A percentile compares a stretch with the other conserved stretches of the same genome.
Conservation (phyloP, 1,140 invertebrate species). For the Elymnias hypermnestra region DNA sequence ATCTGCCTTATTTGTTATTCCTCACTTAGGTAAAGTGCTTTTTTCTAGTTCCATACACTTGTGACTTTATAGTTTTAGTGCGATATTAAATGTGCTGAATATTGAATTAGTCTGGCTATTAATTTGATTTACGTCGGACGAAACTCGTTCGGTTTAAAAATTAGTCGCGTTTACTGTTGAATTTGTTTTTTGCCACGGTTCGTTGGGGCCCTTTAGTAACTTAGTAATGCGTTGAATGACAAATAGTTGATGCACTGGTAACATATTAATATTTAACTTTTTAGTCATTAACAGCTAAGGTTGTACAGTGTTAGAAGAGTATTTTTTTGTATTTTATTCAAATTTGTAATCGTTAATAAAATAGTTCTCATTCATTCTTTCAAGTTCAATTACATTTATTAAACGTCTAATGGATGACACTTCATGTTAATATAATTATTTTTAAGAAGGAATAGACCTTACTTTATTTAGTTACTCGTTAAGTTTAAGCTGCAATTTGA, state of each 20-base stretch:
- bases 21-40: slow-evolving; percentile 39
- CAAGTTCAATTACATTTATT: too few relatives aligned
- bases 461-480: too few relatives aligned
- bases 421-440: too few relatives aligned
- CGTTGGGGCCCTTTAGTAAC: not conserved
- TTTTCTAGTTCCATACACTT: slow-evolving; percentile 37
- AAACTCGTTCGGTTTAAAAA: not conserved
- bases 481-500: too few relatives aligned
- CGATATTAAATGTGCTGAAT: slow-evolving; percentile 17
- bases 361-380: too few relatives aligned
- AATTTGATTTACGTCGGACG: slow-evolving; percentile 9
- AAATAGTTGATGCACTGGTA: not conserved
- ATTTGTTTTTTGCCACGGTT: not conserved
- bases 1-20: slow-evolving; percentile 31
- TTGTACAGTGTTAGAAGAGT: too few relatives aligned
- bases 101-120: slow-evolving; percentile 13
- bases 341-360: too few relatives aligned
- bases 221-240: not conserved
- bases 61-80: slow-evolving; percentile 19
- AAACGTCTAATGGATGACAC: too few relatives aligned
- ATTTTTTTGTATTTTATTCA: too few relatives aligned
- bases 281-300: too few relatives aligned
- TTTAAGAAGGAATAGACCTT: too few relatives aligned
- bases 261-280: not conserved
- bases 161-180: not conserved